Evolutionary conservation across 53 echinoderm and acorn worm species (phyloP).

Genomic region (Echinarachnius parma): DNA sequence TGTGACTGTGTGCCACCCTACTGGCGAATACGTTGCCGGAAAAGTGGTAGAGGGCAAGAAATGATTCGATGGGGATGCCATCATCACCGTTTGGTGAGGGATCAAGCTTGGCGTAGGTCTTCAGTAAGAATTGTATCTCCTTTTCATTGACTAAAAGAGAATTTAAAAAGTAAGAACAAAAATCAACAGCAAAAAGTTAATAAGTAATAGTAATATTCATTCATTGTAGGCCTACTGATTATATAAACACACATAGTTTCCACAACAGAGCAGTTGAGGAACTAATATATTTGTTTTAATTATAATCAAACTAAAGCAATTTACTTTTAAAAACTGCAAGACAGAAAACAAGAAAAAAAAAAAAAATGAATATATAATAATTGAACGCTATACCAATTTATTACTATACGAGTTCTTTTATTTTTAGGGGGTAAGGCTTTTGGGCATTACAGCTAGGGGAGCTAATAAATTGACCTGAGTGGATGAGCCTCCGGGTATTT

Average conservation of each 20-base stretch:
- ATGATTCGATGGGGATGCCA: constrained; percentile 66
- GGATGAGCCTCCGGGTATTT: no score
- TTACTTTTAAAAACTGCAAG: no score
- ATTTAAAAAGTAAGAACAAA: not conserved
- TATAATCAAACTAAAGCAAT: no score
- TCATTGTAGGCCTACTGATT: no score
- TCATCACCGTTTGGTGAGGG: constrained; percentile 53
- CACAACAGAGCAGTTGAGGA: no score
- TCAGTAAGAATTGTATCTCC: constrained; percentile 62
- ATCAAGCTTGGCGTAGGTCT: constrained; percentile 58
- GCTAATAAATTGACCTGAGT: not conserved
- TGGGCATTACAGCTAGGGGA: not conserved
- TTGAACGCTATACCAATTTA: no score
- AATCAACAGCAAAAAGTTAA: not conserved
- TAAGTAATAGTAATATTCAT: not conserved
- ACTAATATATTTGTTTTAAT: no score
- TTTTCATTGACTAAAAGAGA: constrained; percentile 55
- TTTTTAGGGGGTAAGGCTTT: no score
- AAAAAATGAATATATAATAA: no score
- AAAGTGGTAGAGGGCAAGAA: constrained; percentile 64
- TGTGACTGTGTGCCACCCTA: constrained; percentile 56
- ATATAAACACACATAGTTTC: no score
- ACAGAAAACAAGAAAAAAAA: no score
- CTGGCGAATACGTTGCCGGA: constrained; percentile 61
- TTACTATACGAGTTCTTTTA: no score